These are phyloP conservation scores for Lophura nycthemera DNA, from an alignment of 2,113 vertebrate species.

Conservation along the genomic window DNA sequence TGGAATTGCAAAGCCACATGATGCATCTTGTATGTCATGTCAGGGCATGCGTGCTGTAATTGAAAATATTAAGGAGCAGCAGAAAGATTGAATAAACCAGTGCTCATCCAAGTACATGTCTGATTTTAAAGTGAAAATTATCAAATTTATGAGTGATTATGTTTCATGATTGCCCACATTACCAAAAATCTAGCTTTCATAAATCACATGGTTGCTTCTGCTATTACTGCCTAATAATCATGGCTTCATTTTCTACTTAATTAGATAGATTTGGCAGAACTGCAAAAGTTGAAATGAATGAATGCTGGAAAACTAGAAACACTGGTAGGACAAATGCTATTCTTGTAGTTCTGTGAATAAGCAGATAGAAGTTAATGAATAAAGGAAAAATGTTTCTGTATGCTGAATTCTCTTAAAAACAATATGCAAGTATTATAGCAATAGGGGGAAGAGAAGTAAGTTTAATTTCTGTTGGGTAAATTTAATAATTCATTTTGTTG, in stretches of 20 bases:
- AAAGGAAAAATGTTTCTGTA: not conserved
- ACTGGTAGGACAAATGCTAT: not conserved
- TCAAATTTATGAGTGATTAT: not conserved
- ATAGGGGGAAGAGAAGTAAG: not conserved
- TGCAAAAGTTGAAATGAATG: not conserved
- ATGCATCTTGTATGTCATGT: not conserved
- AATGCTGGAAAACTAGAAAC: not conserved
- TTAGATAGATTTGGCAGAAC: not conserved
- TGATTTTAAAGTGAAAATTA: not conserved
- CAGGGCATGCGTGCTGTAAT: not conserved
- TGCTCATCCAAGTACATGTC: not conserved
- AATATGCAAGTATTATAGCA: not conserved
- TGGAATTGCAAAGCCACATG: not conserved
- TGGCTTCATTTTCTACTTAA: not conserved
- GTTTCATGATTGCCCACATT: not conserved
- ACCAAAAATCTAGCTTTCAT: not conserved
- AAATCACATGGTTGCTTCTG: not conserved
- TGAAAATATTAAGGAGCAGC: not conserved
- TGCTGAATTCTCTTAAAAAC: not conserved
- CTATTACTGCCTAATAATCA: not conserved
- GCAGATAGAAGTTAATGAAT: not conserved
- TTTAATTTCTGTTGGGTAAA: not conserved
- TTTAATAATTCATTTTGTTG: not conserved
- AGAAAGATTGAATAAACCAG: not conserved
- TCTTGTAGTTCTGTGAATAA: not conserved